Evolutionary conservation across 1,140 invertebrate genomes (phyloP).

Genomic region (Drosophila malerkotliana): DNA sequence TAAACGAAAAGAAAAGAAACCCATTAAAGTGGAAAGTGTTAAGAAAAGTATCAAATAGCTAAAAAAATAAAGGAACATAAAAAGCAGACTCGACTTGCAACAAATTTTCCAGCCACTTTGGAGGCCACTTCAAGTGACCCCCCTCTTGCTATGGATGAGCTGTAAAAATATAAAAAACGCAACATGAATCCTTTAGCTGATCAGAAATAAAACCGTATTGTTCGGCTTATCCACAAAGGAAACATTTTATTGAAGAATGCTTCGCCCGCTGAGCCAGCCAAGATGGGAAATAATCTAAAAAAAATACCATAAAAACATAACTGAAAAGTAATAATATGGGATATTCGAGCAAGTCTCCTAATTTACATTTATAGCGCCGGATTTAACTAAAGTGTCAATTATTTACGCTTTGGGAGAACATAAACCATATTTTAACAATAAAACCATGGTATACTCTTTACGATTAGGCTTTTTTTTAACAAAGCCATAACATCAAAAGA

Average conservation of each 20-base stretch:
- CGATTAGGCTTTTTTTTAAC: neutral
- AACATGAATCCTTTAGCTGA: conserved; percentile 65
- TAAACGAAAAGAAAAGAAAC: conserved; percentile 37
- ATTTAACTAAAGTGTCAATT: conserved; percentile 13
- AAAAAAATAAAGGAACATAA: conserved; percentile 16
- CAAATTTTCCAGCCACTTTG: conserved; percentile 34
- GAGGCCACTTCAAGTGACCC: conserved; percentile 45
- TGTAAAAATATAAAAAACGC: conserved; percentile 78
- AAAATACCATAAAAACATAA: conserved; percentile 23
- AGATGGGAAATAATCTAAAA: conserved; percentile 34
- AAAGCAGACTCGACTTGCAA: conserved; percentile 16
- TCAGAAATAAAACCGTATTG: conserved; percentile 59
- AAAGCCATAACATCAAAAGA: too few species aligned
- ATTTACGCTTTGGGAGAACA: conserved; percentile 55
- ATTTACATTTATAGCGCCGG: conserved; percentile 69
- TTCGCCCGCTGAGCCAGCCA: conserved; percentile 42
- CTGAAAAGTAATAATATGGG: conserved; percentile 48
- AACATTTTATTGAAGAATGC: conserved; percentile 13
- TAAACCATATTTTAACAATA: conserved; percentile 21
- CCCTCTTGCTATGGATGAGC: conserved; percentile 54
- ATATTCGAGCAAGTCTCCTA: conserved; percentile 13
- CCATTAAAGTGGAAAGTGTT: conserved; percentile 62
- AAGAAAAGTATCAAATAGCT: conserved; percentile 78
- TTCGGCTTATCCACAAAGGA: conserved; percentile 26
- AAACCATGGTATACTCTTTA: too few species aligned